These are phyloP conservation scores for Herminia tarsipennalis DNA, from an alignment of 2,888 invertebrate species.

Conservation along the genomic window DNA sequence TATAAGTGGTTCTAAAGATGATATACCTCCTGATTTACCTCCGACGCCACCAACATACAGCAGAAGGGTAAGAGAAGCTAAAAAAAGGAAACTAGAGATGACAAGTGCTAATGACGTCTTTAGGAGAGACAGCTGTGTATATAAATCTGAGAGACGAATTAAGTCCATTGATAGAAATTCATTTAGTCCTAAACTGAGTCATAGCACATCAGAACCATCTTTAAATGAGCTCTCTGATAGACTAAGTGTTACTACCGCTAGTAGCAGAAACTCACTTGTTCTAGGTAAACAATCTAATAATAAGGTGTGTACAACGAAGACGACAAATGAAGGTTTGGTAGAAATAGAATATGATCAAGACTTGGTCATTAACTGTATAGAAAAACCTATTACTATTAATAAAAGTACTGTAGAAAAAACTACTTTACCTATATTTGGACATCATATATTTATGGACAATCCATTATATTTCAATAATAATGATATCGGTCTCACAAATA, in stretches of 20 bases:
- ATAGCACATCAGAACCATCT: constrained; percentile 76
- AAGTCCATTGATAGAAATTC: constrained; percentile 60
- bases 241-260: constrained; percentile 60
- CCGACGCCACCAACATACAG: constrained; percentile 77
- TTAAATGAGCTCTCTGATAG: constrained; percentile 72
- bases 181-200: constrained; percentile 61
- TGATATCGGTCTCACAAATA: constrained; percentile 62
- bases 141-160: constrained; percentile 76
- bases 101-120: constrained; percentile 64
- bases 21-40: constrained; percentile 69
- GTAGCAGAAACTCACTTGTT: constrained; percentile 62
- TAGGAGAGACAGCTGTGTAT: constrained; percentile 66
- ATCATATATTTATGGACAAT: constrained; percentile 79
- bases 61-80: constrained; percentile 78
- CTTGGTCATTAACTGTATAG: constrained; percentile 73
- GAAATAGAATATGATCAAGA: constrained; percentile 85
- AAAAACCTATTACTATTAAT: constrained; percentile 63
- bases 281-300: constrained; percentile 49
- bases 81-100: constrained; percentile 81
- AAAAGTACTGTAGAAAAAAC: constrained; percentile 65
- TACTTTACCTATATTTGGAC: constrained; percentile 80
- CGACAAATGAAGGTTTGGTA: constrained; percentile 79
- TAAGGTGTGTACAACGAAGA: constrained; percentile 72
- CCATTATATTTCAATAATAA: constrained; percentile 81
- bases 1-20: constrained; percentile 62